Conservation (phyloP, 2,888 invertebrate species). For the Thymelicus acteon region DNA sequence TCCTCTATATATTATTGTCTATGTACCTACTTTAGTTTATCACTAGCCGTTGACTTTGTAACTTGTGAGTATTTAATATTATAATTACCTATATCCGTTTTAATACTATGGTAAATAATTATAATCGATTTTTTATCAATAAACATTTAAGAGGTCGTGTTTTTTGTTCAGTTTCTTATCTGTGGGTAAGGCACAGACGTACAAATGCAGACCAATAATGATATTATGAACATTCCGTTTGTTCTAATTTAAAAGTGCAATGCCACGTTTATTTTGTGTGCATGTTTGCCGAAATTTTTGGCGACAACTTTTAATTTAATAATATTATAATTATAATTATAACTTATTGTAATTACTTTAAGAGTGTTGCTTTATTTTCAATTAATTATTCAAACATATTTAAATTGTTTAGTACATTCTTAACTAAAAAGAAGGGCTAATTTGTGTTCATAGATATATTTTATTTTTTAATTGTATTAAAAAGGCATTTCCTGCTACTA, state of each 20-base stretch:
- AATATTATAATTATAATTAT: no score
- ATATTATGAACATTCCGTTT: background rate
- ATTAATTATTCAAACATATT: no score
- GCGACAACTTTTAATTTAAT: no score
- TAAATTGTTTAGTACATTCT: no score
- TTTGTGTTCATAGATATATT: no score
- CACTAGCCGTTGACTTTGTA: slow-evolving; percentile 52
- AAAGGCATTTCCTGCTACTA: no score
- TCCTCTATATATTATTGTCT: slow-evolving; percentile 46
- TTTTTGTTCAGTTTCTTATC: background rate
- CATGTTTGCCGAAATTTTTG: no score
- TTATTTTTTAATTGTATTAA: no score
- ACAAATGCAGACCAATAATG: background rate
- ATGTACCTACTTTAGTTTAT: slow-evolving; percentile 55
- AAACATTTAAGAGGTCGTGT: background rate
- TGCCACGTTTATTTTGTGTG: no score
- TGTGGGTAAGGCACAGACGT: background rate
- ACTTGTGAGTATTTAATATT: slow-evolving; percentile 46
- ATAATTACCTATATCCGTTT: background rate
- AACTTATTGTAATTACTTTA: no score
- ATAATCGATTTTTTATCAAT: slow-evolving; percentile 2
- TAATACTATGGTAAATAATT: background rate
- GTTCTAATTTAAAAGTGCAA: background rate
- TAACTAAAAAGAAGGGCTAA: no score
- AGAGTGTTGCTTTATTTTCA: no score